Base-by-base conservation (phyloP, 35 echinoderm and acorn worm species). In the Ophioderma brevispina region DNA sequence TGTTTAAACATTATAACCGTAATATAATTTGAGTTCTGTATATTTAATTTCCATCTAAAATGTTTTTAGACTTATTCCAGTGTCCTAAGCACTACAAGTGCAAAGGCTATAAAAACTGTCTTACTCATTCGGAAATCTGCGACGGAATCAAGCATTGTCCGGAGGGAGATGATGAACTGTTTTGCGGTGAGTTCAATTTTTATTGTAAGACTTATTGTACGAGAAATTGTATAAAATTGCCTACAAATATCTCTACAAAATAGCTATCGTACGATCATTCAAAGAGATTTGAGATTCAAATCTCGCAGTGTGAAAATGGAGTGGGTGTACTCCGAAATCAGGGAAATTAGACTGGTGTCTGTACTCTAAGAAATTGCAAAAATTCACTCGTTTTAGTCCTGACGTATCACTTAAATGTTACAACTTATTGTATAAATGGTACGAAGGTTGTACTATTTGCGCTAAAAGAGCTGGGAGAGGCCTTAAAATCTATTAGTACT, bases 101-200 rank as follows among this genome's bases (percentile, higher is more conserved):
- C 50, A 37, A 81, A 13, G 50, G 43, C 46, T 41, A 21, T 25
- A 23, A 23, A 3, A 37, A 63, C 0, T 89, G 87, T 64, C 40
- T 89, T 19, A 52, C 28, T 34, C 87, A 49, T 25, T n/a, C 79
- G 3, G 76, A 59, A 31, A 33, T 89, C 21, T 89, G 87, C 36
- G 87, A 89, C 81, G 49, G 35, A 28, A 37, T 81, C 87, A 46
- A 49, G 14, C 42, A 89, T 23, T 89, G 87, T 81, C 87, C 87
- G 1, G 79, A 89, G 18, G 42, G 40, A 23, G 87, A 89, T 59
- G 87, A 89, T 43, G 87, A 89, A 40, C 32, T 89, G 18, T 64
- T 36, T 33, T 89, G 87, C 37, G 78, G 87, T 89, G 32, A 89
- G 77, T 78, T 32, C 36, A 39, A n/a, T n/a, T n/a, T n/a, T n/a